Evolutionary conservation across 2,113 vertebrate species (phyloP), one percentile per base, ranked within the genome.

Genomic region (Strix aluco): DNA sequence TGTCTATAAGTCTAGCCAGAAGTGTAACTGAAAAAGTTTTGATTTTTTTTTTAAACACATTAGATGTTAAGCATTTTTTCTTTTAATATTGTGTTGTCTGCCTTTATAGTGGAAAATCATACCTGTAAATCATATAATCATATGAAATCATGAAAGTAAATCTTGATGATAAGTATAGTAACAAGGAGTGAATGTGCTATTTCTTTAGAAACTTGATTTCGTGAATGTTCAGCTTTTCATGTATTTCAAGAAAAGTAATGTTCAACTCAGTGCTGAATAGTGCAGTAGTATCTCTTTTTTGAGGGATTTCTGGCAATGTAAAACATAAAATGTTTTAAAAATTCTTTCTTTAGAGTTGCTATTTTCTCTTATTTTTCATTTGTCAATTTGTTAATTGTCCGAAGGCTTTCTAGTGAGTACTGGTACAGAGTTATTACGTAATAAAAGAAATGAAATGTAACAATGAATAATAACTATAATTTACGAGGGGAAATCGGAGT

Each of bases 401-500:
- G 11, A 36, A 65, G 22, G 15, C 15, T 71, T 88, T 84, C 59
- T 85, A 27, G 20, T 75, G 70, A 85, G 44, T 40, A 14, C 11
- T 49, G 30, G 5, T 71, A 22, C 19, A 61, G 21, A 62, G 16
- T 79, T 81, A 29, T 13, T 66, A n/a, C 6, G 3, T 66, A 81
- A 81, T 67, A 78, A 91, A 81, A 13, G 16, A 65, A 77, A 62
- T 63, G 3, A 73, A 86, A 58, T 59, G 5, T 61, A 88, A 54
- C 26, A 40, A 8, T 10, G 18, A 78, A 26, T 47, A 54, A 36
- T 72, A 69, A 34, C 21, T 61, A 3, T 15, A 16, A 74, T 55
- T 49, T 67, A 36, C 2, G 10, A 29, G 16, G 27, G 10, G 4
- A 65, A 81, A 36, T 67, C 0, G 0, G n/a, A 83, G 10, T 49